These are phyloP conservation scores for Salvelinus sp. DNA, from an alignment of 2,113 vertebrate species.

Conservation along the genomic window DNA sequence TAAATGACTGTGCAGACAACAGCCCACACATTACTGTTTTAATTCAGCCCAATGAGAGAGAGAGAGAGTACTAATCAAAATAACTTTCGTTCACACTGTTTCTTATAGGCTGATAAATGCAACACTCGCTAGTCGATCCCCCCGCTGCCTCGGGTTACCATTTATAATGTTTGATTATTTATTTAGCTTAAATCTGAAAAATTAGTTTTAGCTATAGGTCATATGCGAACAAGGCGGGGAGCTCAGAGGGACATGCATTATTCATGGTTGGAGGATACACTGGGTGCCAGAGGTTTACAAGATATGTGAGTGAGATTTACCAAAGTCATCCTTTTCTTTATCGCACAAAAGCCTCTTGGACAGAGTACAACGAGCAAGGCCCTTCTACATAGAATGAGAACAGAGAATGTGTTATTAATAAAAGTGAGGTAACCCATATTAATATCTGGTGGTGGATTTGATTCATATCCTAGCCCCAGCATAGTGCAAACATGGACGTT, in stretches of 20 bases:
- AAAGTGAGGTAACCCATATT: slow-evolving; percentile 58
- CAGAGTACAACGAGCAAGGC: slow-evolving; percentile 41
- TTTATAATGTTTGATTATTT: slow-evolving; percentile 65
- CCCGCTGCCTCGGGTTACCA: slow-evolving; percentile 58
- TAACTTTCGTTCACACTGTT: too few relatives aligned
- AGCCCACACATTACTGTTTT: slow-evolving; percentile 55
- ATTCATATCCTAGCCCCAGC: slow-evolving; percentile 20
- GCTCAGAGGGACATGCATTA: slow-evolving; percentile 59
- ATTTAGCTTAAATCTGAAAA: slow-evolving; percentile 67
- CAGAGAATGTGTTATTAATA: slow-evolving; percentile 65
- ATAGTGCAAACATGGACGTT: slow-evolving; percentile 1
- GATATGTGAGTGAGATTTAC: slow-evolving; percentile 61
- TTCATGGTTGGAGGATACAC: slow-evolving; percentile 64
- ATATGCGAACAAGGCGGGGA: slow-evolving; percentile 61
- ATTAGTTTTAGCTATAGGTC: slow-evolving; percentile 63
- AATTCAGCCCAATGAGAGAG: slow-evolving; percentile 62
- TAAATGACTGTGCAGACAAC: slow-evolving; percentile 68
- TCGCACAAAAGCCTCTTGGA: slow-evolving; percentile 61
- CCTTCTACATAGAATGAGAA: slow-evolving; percentile 35
- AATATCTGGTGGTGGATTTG: slow-evolving; percentile 44
- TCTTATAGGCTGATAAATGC: slow-evolving; percentile 53
- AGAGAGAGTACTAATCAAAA: slow-evolving; percentile 21
- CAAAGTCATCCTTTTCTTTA: slow-evolving; percentile 65
- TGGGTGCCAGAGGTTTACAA: slow-evolving; percentile 68
- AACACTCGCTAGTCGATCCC: slow-evolving; percentile 26